Evolutionary conservation across 1,140 invertebrate genomes (phyloP).

Genomic region (Cherax quadricarinatus): DNA sequence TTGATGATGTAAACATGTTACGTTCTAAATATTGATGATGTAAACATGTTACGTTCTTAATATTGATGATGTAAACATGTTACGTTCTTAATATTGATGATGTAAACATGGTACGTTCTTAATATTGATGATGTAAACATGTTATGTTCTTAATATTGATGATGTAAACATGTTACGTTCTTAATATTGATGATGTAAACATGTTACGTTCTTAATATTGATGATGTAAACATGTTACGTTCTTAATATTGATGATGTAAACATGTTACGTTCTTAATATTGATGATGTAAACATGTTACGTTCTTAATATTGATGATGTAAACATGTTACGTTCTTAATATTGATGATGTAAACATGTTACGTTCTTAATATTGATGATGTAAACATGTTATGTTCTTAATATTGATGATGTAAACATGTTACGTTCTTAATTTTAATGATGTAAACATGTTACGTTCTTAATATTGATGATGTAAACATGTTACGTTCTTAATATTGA

Average conservation of each 20-base stretch:
- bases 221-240: not conserved
- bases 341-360: no score
- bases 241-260: no score
- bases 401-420: not conserved
- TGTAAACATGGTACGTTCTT: not conserved
- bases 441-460: no score
- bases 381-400: not conserved
- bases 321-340: not conserved
- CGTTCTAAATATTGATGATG: slow-evolving; percentile 19
- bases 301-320: not conserved
- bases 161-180: no score
- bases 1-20: no score
- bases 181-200: slow-evolving; percentile 9
- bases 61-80: not conserved
- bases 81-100: not conserved
- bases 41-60: not conserved
- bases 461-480: slow-evolving; percentile 9
- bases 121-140: not conserved
- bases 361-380: slow-evolving; percentile 17
- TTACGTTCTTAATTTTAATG: no score
- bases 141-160: no score
- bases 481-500: not conserved
- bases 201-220: not conserved
- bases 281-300: slow-evolving; percentile 14
- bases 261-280: no score